Evolutionary conservation across 2,113 vertebrate genomes (phyloP), one percentile per base, ranked within the genome.

Genomic region (Gallinago undulata): DNA sequence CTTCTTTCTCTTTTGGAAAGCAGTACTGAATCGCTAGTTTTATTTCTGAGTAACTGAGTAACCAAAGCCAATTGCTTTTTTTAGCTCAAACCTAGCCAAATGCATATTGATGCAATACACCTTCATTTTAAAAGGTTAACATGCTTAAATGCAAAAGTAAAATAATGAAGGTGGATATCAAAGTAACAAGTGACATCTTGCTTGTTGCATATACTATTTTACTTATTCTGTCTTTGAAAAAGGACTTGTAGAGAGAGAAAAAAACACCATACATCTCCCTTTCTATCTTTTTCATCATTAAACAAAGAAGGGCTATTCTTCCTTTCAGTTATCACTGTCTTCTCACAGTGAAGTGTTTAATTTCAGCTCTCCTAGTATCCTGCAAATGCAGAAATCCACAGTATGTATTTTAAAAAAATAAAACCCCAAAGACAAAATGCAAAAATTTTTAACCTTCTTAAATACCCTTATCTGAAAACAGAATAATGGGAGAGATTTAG

Each of bases 231-330:
- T 63, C 35, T 55, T 35, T 45, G 37, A 47, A 10, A 86, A 78
- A 85, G 25, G 35, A 62, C 17, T 63, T 85, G 8, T 31, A 63
- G 43, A 53, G 8, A 31, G 8, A 50, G 3, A 31, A 30, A 50
- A 59, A 55, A 55, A 3, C 0, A 3, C 7, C 8, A 31, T 27
- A n/a, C 3, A 28, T 62, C 35, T n/a, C 2, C 37, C 9, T 82
- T 45, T 66, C 27, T 62, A 12, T 48, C 22, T 31, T 50, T 79
- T 76, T 68, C 39, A 11, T 59, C 27, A 43, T 53, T 66, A 53
- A 48, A 60, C 4, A 78, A 45, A 77, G 15, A 64, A 6, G 4
- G 13, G 47, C 11, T 22, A 43, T 39, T 41, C 19, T 45, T 87
- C n/a, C 53, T 66, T 66, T 80, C 53, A 70, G 28, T 60, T 39